Conservation (phyloP, 2,113 vertebrate species). For the Steatornis caripensis region DNA sequence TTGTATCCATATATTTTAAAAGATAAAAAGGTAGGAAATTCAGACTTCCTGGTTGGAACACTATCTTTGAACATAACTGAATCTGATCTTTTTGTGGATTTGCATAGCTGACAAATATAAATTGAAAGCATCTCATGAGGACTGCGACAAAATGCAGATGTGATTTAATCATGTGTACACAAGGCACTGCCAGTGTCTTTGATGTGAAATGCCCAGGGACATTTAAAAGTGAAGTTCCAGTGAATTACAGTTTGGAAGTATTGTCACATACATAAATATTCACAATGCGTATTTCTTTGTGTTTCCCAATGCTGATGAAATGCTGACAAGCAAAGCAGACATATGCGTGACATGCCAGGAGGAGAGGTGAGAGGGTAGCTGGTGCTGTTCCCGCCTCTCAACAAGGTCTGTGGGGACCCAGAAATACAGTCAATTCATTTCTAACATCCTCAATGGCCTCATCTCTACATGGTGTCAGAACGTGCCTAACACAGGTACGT, state of each 20-base stretch:
- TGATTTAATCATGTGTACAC: background rate
- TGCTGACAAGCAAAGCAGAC: background rate
- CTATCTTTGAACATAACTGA: background rate
- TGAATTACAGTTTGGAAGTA: background rate
- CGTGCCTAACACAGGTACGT: background rate
- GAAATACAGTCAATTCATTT: background rate
- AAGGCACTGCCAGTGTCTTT: background rate
- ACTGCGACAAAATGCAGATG: background rate
- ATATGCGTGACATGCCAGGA: background rate
- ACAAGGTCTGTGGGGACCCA: background rate
- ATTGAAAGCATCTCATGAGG: background rate
- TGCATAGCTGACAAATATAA: background rate
- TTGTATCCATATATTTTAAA: background rate
- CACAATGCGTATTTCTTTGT: background rate
- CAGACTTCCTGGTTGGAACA: background rate
- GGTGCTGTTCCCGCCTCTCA: background rate
- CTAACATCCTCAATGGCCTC: background rate
- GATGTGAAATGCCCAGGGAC: background rate
- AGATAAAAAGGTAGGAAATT: background rate
- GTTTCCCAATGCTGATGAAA: background rate
- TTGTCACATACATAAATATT: background rate
- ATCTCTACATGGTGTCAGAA: background rate
- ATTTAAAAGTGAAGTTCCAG: background rate
- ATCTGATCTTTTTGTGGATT: background rate
- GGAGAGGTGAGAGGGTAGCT: background rate